phyloP scores from a whole-genome alignment of 1,140 invertebrate genomes.

The Zophobas morio region DNA sequence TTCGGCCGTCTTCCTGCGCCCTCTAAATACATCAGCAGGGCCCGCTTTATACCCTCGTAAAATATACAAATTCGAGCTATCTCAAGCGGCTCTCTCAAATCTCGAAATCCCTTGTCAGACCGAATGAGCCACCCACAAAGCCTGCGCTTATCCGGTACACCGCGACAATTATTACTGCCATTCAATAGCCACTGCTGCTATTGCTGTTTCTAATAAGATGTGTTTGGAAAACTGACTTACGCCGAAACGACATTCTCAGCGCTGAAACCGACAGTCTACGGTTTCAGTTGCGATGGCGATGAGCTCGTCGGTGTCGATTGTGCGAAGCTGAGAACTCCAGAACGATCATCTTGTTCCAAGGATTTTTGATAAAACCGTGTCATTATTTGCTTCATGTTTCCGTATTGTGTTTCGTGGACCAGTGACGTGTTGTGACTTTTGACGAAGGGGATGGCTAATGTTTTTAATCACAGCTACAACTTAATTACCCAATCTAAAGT shows the following conservation, averaged over 20 bases:
- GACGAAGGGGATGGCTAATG: too few relatives aligned
- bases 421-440: too few relatives aligned
- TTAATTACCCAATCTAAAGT: too few relatives aligned
- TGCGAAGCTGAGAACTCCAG: too few relatives aligned
- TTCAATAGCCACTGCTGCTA: not conserved
- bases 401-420: too few relatives aligned
- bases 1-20: conserved; percentile 38
- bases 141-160: not conserved
- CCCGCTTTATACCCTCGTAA: conserved; percentile 45
- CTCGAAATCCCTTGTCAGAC: conserved; percentile 23
- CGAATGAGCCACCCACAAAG: conserved; percentile 12
- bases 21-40: conserved; percentile 31
- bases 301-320: too few relatives aligned
- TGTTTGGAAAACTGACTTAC: not conserved
- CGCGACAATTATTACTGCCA: conserved; percentile 6
- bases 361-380: too few relatives aligned
- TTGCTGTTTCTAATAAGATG: not conserved
- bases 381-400: too few relatives aligned
- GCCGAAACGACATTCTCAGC: not conserved
- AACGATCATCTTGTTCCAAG: too few relatives aligned
- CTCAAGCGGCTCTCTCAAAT: conserved; percentile 26
- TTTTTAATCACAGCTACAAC: too few relatives aligned
- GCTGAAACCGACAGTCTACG: not conserved
- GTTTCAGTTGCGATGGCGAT: too few relatives aligned
- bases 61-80: conserved; percentile 44